Evolutionary conservation across 2,797 vertebrate genomes (phyloP), one percentile per base, ranked within the genome.

Genomic region (Halcyon badia): DNA sequence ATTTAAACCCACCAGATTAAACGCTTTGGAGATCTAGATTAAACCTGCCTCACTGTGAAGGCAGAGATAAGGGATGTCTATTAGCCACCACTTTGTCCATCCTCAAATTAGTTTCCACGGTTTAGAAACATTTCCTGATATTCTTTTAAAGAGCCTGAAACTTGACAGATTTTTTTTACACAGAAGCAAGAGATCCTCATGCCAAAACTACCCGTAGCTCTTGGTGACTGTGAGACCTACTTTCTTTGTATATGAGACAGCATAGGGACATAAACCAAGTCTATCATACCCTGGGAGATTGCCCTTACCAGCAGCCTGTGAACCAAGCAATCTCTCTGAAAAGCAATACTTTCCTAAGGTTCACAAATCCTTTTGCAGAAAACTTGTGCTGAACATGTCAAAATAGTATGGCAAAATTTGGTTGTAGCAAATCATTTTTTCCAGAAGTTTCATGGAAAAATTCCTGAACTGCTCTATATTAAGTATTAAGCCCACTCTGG

Each of bases 381-480:
- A 70, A 60, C 39, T 72, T 76, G 28, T 79, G 51, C n/a, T 92
- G 66, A 93, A 70, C 6, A 6, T 49, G 73, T 70, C 58, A 82
- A 87, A 58, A 42, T 9, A 82, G 11, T 41, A 66, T 41, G 88
- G 86, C 96, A 92, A 87, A 64, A 41, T 60, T 79, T 77, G 73
- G 37, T 73, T 90, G 19, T 66, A 89, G 51, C 14, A 79, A 94
- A 87, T 78, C 0, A 44, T 49, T 44, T 95, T 82, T 95, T 58
- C 83, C 61, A 58, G 33, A 60, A 93, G 66, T 77, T 87, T 82
- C 3, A 44, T 66, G 90, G 73, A 96, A 96, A 96, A 84, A 90
- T 79, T 93, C 86, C 77, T 89, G 80, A 87, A 46, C 80, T 84
- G 37, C 25, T 86, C 76, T 93, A 52, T 82, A 93, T 91, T 89